phyloP scores from a whole-genome alignment of 2,888 invertebrate species.

The Drosophila aldrichi region DNA sequence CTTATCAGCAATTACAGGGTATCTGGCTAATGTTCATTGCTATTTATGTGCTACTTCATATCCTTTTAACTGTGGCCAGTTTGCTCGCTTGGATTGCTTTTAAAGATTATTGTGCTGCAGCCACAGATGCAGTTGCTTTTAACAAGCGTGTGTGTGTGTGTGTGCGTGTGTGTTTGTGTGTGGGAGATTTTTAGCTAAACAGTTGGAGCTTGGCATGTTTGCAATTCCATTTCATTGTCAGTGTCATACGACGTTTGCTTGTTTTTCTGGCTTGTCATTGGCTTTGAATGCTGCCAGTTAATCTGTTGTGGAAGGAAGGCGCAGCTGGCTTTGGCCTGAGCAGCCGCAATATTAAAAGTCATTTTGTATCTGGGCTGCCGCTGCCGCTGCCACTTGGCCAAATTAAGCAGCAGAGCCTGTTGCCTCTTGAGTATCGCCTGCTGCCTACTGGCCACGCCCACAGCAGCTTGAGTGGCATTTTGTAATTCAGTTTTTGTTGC shows the following conservation, averaged over 20 bases:
- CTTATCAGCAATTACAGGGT: conserved; percentile 28
- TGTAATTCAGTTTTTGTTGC: conserved; percentile 51
- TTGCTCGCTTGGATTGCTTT: conserved; percentile 51
- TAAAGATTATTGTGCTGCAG: conserved; percentile 54
- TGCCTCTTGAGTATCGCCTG: not conserved
- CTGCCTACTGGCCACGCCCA: conserved; percentile 41
- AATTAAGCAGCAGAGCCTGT: conserved; percentile 33
- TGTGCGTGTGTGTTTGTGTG: not conserved
- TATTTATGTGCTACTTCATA: conserved; percentile 1
- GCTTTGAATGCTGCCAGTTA: conserved; percentile 66
- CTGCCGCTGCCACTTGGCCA: conserved; percentile 50
- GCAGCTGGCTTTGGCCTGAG: conserved; percentile 17
- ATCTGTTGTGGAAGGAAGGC: conserved; percentile 37
- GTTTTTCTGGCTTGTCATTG: conserved; percentile 56
- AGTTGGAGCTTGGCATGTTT: conserved; percentile 37
- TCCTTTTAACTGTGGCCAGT: conserved; percentile 33
- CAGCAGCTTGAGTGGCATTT: conserved; percentile 54
- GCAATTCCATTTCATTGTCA: conserved; percentile 81
- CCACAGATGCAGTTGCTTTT: conserved; percentile 48
- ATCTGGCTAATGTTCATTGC: not conserved
- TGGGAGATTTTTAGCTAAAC: conserved; percentile 10
- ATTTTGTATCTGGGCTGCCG: conserved; percentile 32
- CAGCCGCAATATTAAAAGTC: conserved; percentile 47
- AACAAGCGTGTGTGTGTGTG: conserved; percentile 1
- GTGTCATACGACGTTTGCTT: conserved; percentile 58